These are phyloP conservation scores for Macroteleia sp. DNA, from an alignment of 2,888 invertebrate species.

Conservation along the genomic window DNA sequence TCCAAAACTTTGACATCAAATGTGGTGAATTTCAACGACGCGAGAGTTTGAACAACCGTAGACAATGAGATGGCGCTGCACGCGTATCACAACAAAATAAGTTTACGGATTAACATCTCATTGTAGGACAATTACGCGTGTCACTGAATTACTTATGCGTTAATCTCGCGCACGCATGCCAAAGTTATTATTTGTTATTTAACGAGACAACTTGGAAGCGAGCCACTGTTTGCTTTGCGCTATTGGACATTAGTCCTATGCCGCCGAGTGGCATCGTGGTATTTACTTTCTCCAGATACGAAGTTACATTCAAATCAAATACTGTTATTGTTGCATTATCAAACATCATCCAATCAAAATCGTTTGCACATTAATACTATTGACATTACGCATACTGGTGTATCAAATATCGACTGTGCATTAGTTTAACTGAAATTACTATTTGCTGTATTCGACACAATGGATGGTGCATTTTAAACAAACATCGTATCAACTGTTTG, in stretches of 20 bases:
- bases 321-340: conserved; percentile 26
- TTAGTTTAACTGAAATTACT: conserved; percentile 14
- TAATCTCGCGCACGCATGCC: not conserved
- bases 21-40: not conserved
- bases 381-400: not conserved
- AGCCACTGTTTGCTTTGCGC: conserved; percentile 29
- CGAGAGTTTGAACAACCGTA: not conserved
- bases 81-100: not conserved
- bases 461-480: too few relatives aligned
- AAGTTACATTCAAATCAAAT: conserved; percentile 20
- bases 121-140: conserved; percentile 25
- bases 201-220: conserved; percentile 44
- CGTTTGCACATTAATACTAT: conserved; percentile 10
- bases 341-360: conserved; percentile 20
- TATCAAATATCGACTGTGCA: not conserved
- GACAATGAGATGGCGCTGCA: not conserved
- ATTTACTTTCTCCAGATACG: conserved; percentile 21
- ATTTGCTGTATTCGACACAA: not conserved
- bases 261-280: not conserved
- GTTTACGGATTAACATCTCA: conserved; percentile 30
- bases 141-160: conserved; percentile 1
- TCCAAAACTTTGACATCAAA: not conserved
- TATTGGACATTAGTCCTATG: conserved; percentile 13
- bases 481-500: too few relatives aligned
- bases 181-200: conserved; percentile 42